A percentile compares a stretch with the other conserved stretches of the same genome.
phyloP scores from a whole-genome alignment of 2,888 invertebrate species.

The Malacosoma neustria region DNA sequence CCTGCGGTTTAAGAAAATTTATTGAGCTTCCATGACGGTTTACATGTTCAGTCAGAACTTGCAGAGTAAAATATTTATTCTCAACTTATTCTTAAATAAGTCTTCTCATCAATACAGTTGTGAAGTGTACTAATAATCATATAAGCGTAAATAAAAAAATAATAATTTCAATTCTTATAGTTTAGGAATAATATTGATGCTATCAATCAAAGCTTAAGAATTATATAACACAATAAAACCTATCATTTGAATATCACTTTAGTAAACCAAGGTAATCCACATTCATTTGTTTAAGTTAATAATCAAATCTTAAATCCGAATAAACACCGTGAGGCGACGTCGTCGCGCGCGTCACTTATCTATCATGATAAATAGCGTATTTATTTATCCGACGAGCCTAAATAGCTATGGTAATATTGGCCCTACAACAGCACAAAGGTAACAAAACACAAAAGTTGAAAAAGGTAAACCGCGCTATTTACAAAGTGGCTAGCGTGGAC shows the following conservation, averaged over 20 bases:
- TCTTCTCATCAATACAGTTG: too few species aligned
- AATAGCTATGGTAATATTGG: conserved; percentile 76
- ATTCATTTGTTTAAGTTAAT: conserved; percentile 47
- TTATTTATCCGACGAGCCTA: conserved; percentile 74
- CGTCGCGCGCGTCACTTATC: conserved; percentile 68
- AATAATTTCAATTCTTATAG: too few species aligned
- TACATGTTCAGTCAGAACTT: background rate
- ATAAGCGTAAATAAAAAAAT: too few species aligned
- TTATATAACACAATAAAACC: too few species aligned
- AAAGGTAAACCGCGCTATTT: conserved; percentile 76
- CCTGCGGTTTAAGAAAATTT: conserved; percentile 70
- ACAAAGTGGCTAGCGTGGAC: conserved; percentile 75
- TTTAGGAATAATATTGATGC: too few species aligned
- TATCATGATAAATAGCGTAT: conserved; percentile 75
- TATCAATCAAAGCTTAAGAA: too few species aligned
- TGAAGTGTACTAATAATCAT: too few species aligned
- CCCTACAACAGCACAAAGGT: conserved; percentile 75
- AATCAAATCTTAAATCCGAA: conserved; percentile 61
- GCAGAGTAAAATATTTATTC: background rate
- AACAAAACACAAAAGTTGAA: conserved; percentile 76
- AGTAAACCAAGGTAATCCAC: conserved; percentile 53
- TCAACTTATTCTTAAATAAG: too few species aligned
- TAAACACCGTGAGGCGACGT: conserved; percentile 45
- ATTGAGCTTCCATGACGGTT: conserved; percentile 26
- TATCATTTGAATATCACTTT: conserved; percentile 15